Evolutionary conservation across 2,888 invertebrate species (phyloP), one percentile per base, ranked within the genome.

Genomic region (Pristionchus arcanus): DNA sequence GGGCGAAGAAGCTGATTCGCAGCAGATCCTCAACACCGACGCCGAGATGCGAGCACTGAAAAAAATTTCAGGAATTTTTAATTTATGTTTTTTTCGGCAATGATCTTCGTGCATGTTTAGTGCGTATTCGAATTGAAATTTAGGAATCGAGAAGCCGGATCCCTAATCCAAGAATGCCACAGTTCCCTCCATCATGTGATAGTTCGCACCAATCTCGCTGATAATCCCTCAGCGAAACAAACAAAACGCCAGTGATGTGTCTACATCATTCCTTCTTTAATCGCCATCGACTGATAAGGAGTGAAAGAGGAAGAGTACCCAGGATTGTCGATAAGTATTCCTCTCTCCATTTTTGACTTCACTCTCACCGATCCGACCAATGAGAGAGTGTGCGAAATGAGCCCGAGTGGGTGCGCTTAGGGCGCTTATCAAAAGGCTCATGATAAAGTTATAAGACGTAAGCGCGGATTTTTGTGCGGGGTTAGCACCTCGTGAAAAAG

Each of bases 1-100:
- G 85, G 16, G 59, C 85, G 37, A 63, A 85, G 25, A 85, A 85
- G 28, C 59, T 28, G 63, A 85, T 85, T 21, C 85, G 9, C 34
- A 59, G 37, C 0, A 85, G 55, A 31, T 85, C 85, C 59, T 85
- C 85, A 13, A 49, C 59, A 1, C 85, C 85, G 13, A 55, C 55
- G 3, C 85, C 85, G 34, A 85, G 25, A 59, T 85, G 85, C 0
- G 85, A 31, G 3, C 55, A 85, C 85, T 85, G 85, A 37, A 25
- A 11, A 68, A 68, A 28, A 25, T 25, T n/a, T n/a, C n/a, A n/a
- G n/a, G n/a, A n/a, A n/a, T n/a, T n/a, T n/a, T n/a, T n/a, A n/a
- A n/a, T n/a, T n/a, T n/a, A n/a, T n/a, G n/a, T n/a, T n/a, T n/a
- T n/a, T n/a, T n/a, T 42, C 42, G 42, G 9, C 42, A 42, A 3